Percentiles rank a stretch among this genome's conserved stretches.
Conservation (phyloP, 2,888 invertebrate species). For the Nowickia ferox region DNA sequence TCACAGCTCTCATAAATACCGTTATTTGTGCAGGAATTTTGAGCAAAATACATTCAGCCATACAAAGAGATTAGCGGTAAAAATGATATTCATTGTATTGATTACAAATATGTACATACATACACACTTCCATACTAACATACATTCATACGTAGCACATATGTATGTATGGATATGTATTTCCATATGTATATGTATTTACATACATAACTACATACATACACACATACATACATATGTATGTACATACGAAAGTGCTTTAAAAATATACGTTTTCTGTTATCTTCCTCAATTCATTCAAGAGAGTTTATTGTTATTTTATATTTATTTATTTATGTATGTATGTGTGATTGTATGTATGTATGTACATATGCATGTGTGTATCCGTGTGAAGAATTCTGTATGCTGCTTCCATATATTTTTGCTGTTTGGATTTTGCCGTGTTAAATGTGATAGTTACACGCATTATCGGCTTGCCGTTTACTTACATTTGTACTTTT, state of each 20-base stretch:
- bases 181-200: no score
- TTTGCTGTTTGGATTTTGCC: slow-evolving; percentile 29
- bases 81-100: slow-evolving; percentile 30
- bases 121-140: no score
- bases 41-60: background rate
- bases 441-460: slow-evolving; percentile 24
- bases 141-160: no score
- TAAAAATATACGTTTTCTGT: background rate
- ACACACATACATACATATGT: no score
- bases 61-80: slow-evolving; percentile 22
- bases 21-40: slow-evolving; percentile 12
- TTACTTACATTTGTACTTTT: background rate
- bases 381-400: background rate
- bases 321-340: background rate
- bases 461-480: slow-evolving; percentile 39
- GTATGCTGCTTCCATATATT: background rate
- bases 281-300: background rate
- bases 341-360: background rate
- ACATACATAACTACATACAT: no score
- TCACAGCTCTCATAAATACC: background rate
- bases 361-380: background rate
- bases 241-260: background rate
- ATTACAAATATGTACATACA: background rate
- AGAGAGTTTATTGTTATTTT: background rate
- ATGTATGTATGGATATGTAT: background rate